A percentile compares a stretch with the other conserved stretches of the same genome.
These are phyloP conservation scores for Trichonephila clavipes DNA, from an alignment of 1,140 invertebrate species.

Conservation along the genomic window DNA sequence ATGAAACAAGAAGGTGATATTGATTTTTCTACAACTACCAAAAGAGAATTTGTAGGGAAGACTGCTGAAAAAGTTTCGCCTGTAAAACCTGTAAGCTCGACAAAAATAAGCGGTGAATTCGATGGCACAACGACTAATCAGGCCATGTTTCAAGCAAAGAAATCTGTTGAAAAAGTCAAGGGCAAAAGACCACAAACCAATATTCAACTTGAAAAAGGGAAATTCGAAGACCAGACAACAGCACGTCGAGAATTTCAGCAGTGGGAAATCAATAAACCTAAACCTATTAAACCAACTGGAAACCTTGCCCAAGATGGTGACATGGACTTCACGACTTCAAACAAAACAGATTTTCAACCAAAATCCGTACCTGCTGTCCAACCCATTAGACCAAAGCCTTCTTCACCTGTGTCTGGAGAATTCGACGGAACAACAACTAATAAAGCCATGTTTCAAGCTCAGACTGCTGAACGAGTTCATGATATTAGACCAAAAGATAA, in stretches of 20 bases:
- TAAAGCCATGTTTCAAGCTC: constrained; percentile 58
- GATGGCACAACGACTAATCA: constrained; percentile 63
- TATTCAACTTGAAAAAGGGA: constrained; percentile 73
- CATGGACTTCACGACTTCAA: constrained; percentile 73
- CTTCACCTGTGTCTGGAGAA: constrained; percentile 47
- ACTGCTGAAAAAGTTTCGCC: constrained; percentile 56
- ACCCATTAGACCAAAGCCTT: constrained; percentile 49
- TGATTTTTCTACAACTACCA: constrained; percentile 66
- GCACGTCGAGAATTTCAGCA: constrained; percentile 80
- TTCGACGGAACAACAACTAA: constrained; percentile 73
- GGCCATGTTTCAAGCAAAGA: constrained; percentile 32
- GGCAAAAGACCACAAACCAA: constrained; percentile 63
- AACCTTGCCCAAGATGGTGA: constrained; percentile 64
- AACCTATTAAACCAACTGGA: constrained; percentile 70
- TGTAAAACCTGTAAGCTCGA: constrained; percentile 35
- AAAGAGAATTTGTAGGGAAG: constrained; percentile 51
- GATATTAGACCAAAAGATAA: constrained; percentile 61
- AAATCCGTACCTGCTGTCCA: constrained; percentile 14
- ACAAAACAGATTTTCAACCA: constrained; percentile 44
- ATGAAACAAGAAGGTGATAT: constrained; percentile 77
- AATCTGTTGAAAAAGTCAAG: constrained; percentile 42
- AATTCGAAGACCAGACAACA: constrained; percentile 80
- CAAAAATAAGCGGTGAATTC: constrained; percentile 57
- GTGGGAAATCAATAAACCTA: constrained; percentile 79
- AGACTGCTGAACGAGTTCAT: constrained; percentile 16